Evolutionary conservation across 2,113 vertebrate genomes (phyloP), one percentile per base, ranked within the genome.

Genomic region (Lampris megalopsis): DNA sequence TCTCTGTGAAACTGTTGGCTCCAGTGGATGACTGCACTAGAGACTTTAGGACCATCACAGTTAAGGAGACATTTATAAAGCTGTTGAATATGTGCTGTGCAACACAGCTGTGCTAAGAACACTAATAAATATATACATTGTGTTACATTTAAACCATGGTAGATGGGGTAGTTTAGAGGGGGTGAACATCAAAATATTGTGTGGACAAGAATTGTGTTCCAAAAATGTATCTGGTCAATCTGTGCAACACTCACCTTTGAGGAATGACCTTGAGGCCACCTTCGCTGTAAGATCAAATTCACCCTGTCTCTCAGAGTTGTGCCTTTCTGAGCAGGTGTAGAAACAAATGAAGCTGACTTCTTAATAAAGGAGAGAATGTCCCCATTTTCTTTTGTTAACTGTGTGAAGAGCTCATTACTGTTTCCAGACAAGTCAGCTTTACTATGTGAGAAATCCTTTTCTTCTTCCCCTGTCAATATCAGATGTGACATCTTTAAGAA

Each of bases 271-370:
- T 1, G 11, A 35, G 70, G 36, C 40, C 63, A 41, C 0, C 49
- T 72, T 35, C 74, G 80, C 63, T 66, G 70, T 48, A 93, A 59
- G 71, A 93, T 88, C 0, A 0, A 6, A 9, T 58, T 75, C 45
- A 93, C 91, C 43, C 86, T 82, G 4, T 88, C 79, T 77, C 45
- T 71, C 0, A 93, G 88, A 36, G 71, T 48, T 64, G 48, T 36
- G 13, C 4, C 48, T 1, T 35, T 6, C 4, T 35, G 7, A 42
- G 6, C 0, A 24, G 24, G 24, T 24, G 24, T 24, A 24, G 24
- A 24, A 24, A 24, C 24, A 24, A 24, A 24, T 24, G 24, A 24
- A 8, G 9, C 11, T 2, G 63, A 4, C 1, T 48, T 48, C 1
- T 68, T 42, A 1, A 49, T 24, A 57, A 0, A 1, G 0, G 67